These are phyloP conservation scores for Drosophila pseudoananassae DNA, from an alignment of 1,140 invertebrate genomes.

Conservation along the genomic window DNA sequence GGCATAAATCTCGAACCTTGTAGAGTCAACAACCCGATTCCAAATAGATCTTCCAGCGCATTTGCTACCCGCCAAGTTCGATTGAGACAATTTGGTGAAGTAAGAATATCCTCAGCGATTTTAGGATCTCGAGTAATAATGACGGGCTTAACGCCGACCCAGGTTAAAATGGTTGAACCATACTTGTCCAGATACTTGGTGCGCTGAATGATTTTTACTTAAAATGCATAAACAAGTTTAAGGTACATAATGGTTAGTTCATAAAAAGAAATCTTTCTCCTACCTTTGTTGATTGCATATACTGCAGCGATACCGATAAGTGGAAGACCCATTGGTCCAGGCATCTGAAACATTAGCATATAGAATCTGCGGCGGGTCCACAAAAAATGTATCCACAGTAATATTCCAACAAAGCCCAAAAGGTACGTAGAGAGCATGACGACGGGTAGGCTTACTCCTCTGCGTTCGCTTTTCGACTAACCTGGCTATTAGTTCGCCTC, in stretches of 20 bases:
- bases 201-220: constrained; percentile 34
- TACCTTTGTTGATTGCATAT: no score
- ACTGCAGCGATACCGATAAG: no score
- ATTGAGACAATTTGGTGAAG: constrained; percentile 39
- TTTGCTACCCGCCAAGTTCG: constrained; percentile 18
- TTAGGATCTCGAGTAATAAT: constrained; percentile 54
- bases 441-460: no score
- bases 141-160: constrained; percentile 53
- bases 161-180: constrained; percentile 39
- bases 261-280: background rate
- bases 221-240: background rate
- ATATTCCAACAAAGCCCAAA: no score
- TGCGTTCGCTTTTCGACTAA: no score
- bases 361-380: no score
- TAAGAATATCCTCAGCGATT: constrained; percentile 46
- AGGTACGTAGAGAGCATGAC: no score
- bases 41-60: constrained; percentile 31
- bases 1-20: constrained; percentile 26
- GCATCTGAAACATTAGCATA: no score
- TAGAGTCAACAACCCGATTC: constrained; percentile 40
- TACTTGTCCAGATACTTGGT: constrained; percentile 25
- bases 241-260: background rate
- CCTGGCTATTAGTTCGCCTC: no score
- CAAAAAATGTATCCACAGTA: no score
- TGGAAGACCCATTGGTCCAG: no score